These are phyloP conservation scores for Sinocyclocheilus maitianheensis DNA, from an alignment of 2,113 vertebrate species.

Conservation along the genomic window DNA sequence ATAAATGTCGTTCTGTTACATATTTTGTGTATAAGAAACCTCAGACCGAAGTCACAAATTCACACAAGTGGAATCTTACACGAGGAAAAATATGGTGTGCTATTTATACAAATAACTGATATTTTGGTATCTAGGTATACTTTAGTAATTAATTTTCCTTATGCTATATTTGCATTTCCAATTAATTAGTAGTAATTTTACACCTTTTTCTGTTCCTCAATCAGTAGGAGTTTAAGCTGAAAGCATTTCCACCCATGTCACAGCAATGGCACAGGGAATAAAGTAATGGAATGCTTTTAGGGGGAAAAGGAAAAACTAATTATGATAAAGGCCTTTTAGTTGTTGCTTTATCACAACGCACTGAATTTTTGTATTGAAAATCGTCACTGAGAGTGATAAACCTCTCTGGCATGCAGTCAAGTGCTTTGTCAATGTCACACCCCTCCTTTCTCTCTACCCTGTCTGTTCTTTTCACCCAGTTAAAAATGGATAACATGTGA, in stretches of 20 bases:
- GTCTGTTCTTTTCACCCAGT: slow-evolving; percentile 42
- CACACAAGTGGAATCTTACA: too few relatives aligned
- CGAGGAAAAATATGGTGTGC: too few relatives aligned
- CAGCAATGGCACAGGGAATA: slow-evolving; percentile 70
- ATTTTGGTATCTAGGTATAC: background rate
- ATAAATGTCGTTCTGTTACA: background rate
- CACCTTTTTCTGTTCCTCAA: slow-evolving; percentile 10
- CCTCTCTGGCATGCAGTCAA: slow-evolving; percentile 66
- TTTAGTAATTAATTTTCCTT: background rate
- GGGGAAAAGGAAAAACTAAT: slow-evolving; percentile 81
- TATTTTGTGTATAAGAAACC: background rate
- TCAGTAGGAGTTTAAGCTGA: slow-evolving; percentile 62
- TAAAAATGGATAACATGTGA: slow-evolving; percentile 59
- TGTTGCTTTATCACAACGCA: slow-evolving; percentile 79
- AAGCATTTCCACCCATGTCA: slow-evolving; percentile 73
- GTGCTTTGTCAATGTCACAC: slow-evolving; percentile 79
- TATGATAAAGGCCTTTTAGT: slow-evolving; percentile 82
- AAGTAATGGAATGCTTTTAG: slow-evolving; percentile 80
- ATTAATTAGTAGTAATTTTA: slow-evolving; percentile 4
- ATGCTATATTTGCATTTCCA: background rate
- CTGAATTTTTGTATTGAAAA: slow-evolving; percentile 77
- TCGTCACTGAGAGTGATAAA: slow-evolving; percentile 79
- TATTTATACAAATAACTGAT: background rate
- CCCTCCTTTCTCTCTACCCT: slow-evolving; percentile 52
- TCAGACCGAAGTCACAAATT: background rate